Conservation (phyloP, 2,113 vertebrate genomes). For the Apodemus speciosus region DNA sequence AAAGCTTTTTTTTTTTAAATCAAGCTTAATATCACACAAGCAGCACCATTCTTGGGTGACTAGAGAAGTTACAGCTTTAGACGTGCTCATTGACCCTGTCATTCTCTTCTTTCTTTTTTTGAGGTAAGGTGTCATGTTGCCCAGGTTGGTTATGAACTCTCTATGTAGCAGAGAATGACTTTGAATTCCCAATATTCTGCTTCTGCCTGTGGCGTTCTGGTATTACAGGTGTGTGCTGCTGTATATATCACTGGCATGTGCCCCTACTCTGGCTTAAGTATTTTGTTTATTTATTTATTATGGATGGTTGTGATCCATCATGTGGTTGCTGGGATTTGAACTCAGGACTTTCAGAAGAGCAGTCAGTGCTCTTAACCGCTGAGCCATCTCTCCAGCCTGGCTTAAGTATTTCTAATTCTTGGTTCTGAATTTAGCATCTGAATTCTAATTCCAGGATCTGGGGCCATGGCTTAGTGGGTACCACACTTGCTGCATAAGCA, state of each 20-base stretch:
- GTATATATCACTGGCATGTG: background rate
- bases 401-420: slow-evolving; percentile 23
- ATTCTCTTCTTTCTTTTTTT: background rate
- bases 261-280: background rate
- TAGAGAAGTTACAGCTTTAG: background rate
- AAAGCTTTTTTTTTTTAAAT: background rate
- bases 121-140: background rate
- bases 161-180: background rate
- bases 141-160: background rate
- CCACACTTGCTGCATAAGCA: background rate
- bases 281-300: background rate
- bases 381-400: background rate
- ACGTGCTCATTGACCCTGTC: background rate
- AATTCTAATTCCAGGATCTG: background rate
- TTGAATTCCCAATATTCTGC: background rate
- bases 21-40: background rate
- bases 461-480: background rate
- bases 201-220: background rate
- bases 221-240: background rate
- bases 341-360: too few relatives aligned
- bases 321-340: too few relatives aligned
- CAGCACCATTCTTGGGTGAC: background rate
- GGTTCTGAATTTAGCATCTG: background rate
- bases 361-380: too few relatives aligned
- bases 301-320: too few relatives aligned